Conservation (phyloP, 92 coral and sea anemone genomes). For the Umimayanthus chanpuru region DNA sequence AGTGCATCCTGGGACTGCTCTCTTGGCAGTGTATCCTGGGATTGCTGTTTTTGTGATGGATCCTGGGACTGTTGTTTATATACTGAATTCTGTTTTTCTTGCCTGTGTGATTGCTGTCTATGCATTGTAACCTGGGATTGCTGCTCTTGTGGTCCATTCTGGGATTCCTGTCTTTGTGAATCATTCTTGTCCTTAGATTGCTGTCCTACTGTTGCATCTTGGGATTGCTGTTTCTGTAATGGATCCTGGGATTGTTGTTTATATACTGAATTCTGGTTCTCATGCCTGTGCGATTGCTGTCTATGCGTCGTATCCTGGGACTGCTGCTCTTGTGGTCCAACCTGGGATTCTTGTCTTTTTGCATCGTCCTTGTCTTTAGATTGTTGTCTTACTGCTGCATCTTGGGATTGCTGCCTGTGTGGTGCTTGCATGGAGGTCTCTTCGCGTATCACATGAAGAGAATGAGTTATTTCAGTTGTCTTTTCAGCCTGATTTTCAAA, state of each 20-base stretch:
- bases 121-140: not conserved
- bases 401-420: not conserved
- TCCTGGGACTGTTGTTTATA: not conserved
- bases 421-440: not conserved
- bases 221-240: not conserved
- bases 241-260: not conserved
- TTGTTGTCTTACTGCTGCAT: not conserved
- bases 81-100: not conserved
- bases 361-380: not conserved
- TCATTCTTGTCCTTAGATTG: not conserved
- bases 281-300: not conserved
- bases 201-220: not conserved
- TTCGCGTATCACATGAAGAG: not conserved
- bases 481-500: not conserved
- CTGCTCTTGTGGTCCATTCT: not conserved
- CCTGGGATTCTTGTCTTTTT: not conserved
- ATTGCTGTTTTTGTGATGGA: not conserved
- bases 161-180: not conserved
- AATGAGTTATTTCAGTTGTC: not conserved
- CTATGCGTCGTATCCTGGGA: not conserved
- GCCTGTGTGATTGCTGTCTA: not conserved
- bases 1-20: not conserved
- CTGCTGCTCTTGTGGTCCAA: not conserved
- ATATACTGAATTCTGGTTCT: not conserved
- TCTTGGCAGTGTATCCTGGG: not conserved